phyloP scores from a whole-genome alignment of 2,113 vertebrate genomes.

The Trinectes maculatus region DNA sequence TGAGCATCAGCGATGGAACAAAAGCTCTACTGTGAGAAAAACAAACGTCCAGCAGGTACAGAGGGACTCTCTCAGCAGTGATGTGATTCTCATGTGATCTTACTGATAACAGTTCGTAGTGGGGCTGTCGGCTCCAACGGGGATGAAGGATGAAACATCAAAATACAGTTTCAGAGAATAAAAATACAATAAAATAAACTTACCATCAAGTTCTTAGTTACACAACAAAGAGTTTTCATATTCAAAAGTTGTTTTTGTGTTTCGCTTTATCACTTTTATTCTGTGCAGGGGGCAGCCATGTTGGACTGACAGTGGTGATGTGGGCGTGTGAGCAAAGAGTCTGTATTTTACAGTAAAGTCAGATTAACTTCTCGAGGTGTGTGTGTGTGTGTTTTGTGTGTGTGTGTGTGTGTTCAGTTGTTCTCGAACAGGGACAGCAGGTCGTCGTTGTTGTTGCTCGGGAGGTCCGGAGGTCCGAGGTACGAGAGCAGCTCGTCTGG shows the following conservation, averaged over 20 bases:
- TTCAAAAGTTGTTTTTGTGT: slow-evolving; percentile 42
- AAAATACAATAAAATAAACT: slow-evolving; percentile 64
- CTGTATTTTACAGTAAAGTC: slow-evolving; percentile 27
- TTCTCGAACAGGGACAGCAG: slow-evolving; percentile 94
- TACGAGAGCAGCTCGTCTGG: slow-evolving; percentile 93
- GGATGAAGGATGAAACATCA: slow-evolving; percentile 51
- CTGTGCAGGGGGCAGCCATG: slow-evolving; percentile 28
- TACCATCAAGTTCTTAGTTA: slow-evolving; percentile 58
- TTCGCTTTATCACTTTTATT: slow-evolving; percentile 4
- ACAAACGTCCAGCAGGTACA: no score
- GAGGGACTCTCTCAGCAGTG: neutral
- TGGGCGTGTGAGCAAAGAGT: slow-evolving; percentile 22
- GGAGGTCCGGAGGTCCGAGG: slow-evolving; percentile 91
- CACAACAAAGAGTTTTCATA: slow-evolving; percentile 58
- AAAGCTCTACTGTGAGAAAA: no score
- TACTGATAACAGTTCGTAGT: neutral
- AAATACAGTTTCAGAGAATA: slow-evolving; percentile 48
- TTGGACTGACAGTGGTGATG: neutral
- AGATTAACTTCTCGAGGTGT: neutral
- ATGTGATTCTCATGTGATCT: neutral
- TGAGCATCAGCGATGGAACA: neutral
- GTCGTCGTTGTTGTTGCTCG: slow-evolving; percentile 91
- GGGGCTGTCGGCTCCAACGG: neutral
- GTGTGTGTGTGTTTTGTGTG: neutral
- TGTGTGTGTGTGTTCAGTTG: slow-evolving; percentile 79